Evolutionary conservation across 2,797 vertebrate genomes (phyloP), one percentile per base, ranked within the genome.

Genomic region (Anguilla marmorata): DNA sequence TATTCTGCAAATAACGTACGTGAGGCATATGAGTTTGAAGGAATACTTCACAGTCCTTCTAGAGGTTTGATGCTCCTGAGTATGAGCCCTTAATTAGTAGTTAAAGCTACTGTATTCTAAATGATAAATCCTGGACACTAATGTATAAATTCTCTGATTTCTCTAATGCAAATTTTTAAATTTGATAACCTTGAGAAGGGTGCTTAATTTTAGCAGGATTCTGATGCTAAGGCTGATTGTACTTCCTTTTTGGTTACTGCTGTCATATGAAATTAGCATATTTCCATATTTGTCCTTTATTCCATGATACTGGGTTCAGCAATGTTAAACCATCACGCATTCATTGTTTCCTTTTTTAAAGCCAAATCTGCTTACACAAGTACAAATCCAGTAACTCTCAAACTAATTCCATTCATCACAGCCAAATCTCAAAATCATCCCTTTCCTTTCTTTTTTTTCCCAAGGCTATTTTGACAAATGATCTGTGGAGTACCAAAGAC

Each of bases 401-500:
- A 37, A 33, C 74, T 19, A 41, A 76, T 76, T 24, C 33, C 74
- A 37, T 21, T 41, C 3, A 16, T 41, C 33, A 76, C 11, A 5
- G 33, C 11, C 3, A 19, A 41, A 41, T 33, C 69, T 33, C 69
- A 76, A 33, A 37, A 41, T n/a, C 14, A 16, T 33, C 14, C 11
- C 33, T 74, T 74, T 48, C 16, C 54, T 72, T 45, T 54, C 50
- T 33, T 52, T 19, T 85, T 63, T 87, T 63, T 89, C 54, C 56
- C 27, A 82, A 87, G 74, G 86, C 72, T 87, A 37, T 48, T 85
- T 48, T 58, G 19, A 76, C 24, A 63, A 30, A 60, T 58, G 19
- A 72, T 88, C 37, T 84, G 85, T 33, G 33, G 72, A 54, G 11
- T 90, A 37, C 54, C 66, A 58, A n/a, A 85, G 24, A 54, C 7